phyloP scores from a whole-genome alignment of 1,140 invertebrate species.

The Drosophila kohkoa region DNA sequence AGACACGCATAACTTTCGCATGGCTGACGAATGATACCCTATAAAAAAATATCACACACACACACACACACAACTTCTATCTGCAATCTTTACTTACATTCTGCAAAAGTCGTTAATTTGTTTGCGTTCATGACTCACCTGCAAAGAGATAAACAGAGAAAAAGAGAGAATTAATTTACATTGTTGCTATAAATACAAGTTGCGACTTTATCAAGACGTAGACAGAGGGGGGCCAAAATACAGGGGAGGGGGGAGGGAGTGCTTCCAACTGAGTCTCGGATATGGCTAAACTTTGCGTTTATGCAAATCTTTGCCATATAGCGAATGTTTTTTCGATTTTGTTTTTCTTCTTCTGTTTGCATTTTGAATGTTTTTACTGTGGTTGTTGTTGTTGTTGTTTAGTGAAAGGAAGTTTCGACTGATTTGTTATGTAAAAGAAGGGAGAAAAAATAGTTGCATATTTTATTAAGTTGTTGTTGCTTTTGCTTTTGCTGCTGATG shows the following conservation, averaged over 20 bases:
- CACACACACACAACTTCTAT: not conserved
- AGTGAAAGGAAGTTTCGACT: constrained; percentile 52
- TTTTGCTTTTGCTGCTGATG: constrained; percentile 14
- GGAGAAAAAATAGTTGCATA: constrained; percentile 34
- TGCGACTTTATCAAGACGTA: not conserved
- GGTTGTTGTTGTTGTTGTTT: constrained; percentile 12
- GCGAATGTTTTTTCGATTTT: constrained; percentile 17
- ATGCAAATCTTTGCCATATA: constrained; percentile 38
- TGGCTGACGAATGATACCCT: constrained; percentile 21
- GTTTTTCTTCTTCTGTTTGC: not conserved
- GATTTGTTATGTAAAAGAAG: constrained; percentile 44
- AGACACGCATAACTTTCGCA: constrained; percentile 57
- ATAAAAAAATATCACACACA: not conserved
- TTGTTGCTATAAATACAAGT: constrained; percentile 27
- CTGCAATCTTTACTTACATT: constrained; percentile 25
- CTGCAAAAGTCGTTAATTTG: constrained; percentile 26
- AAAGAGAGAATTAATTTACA: constrained; percentile 34
- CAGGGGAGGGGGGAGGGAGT: not conserved
- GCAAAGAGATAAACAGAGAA: constrained; percentile 53
- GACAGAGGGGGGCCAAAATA: too few species aligned
- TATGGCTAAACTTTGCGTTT: not conserved
- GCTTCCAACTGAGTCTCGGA: constrained; percentile 19
- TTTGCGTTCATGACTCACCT: constrained; percentile 59
- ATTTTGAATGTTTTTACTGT: constrained; percentile 1
- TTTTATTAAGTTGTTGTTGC: constrained; percentile 28